These are phyloP conservation scores for Microctenopoma lineatum DNA, from an alignment of 2,797 vertebrate species.

Conservation along the genomic window DNA sequence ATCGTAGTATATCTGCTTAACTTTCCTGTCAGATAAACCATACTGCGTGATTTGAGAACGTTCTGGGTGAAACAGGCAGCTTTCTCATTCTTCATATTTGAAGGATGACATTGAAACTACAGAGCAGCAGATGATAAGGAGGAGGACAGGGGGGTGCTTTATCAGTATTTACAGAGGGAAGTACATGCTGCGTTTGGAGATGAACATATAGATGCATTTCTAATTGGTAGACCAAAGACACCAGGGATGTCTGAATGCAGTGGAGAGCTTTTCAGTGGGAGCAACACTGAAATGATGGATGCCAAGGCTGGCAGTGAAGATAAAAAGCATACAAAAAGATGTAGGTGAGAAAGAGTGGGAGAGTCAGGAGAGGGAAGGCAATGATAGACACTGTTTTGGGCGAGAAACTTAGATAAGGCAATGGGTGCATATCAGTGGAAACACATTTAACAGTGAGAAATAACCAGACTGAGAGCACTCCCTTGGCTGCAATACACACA, in stretches of 20 bases:
- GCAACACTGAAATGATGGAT: conserved; percentile 58
- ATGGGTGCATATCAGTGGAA: conserved; percentile 57
- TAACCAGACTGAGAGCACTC: conserved; percentile 21
- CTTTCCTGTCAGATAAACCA: conserved; percentile 48
- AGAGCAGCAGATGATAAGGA: conserved; percentile 56
- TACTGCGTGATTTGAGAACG: conserved; percentile 31
- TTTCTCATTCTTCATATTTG: conserved; percentile 41
- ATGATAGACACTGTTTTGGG: conserved; percentile 54
- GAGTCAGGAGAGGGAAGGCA: conserved; percentile 37
- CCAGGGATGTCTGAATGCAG: conserved; percentile 20
- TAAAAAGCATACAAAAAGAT: conserved; percentile 56
- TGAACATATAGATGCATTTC: conserved; percentile 77
- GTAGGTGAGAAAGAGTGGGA: conserved; percentile 46
- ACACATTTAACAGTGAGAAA: conserved; percentile 55
- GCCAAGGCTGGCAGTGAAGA: conserved; percentile 56
- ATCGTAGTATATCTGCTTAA: conserved; percentile 49
- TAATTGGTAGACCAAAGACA: conserved; percentile 61
- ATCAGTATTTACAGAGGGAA: conserved; percentile 69
- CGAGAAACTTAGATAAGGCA: conserved; percentile 54
- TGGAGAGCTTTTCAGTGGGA: conserved; percentile 34
- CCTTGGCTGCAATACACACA: conserved; percentile 9
- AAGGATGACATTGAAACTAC: conserved; percentile 45
- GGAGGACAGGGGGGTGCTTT: conserved; percentile 43
- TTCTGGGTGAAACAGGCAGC: conserved; percentile 11
- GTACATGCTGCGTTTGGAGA: conserved; percentile 69